Evolutionary conservation across 2,888 invertebrate species (phyloP).

Genomic region (Drosophila anomelani): DNA sequence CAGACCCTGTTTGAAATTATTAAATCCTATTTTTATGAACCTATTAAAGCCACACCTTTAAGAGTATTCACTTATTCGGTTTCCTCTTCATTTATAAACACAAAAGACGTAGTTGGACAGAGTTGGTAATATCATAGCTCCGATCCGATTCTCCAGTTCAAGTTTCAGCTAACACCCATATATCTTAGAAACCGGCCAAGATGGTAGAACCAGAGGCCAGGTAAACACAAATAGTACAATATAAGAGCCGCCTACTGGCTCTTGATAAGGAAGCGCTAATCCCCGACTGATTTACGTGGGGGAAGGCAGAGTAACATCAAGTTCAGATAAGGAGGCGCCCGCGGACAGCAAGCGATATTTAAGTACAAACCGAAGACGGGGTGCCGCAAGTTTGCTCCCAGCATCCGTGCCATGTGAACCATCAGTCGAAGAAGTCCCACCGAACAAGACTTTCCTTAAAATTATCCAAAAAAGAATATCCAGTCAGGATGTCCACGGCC

Average conservation of each 20-base stretch:
- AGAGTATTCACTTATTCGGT: not conserved
- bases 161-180: constrained; percentile 3
- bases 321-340: constrained; percentile 29
- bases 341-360: constrained; percentile 44
- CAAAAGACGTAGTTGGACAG: not conserved
- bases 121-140: not conserved
- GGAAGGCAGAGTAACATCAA: constrained; percentile 14
- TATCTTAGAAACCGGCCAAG: not conserved
- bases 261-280: constrained; percentile 32
- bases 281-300: constrained; percentile 31
- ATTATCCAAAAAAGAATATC: not conserved
- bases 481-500: constrained; percentile 45
- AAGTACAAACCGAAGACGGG: constrained; percentile 28
- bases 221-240: constrained; percentile 8
- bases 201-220: constrained; percentile 2
- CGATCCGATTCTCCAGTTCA: not conserved
- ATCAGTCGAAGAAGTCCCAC: not conserved
- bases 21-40: no score
- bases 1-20: no score
- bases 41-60: not conserved
- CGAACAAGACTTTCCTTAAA: not conserved
- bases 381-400: constrained; percentile 31
- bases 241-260: constrained; percentile 10
- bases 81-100: not conserved
- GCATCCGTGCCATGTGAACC: constrained; percentile 38